Conservation (phyloP, 2,888 invertebrate genomes). For the Petrolisthes manimaculis region DNA sequence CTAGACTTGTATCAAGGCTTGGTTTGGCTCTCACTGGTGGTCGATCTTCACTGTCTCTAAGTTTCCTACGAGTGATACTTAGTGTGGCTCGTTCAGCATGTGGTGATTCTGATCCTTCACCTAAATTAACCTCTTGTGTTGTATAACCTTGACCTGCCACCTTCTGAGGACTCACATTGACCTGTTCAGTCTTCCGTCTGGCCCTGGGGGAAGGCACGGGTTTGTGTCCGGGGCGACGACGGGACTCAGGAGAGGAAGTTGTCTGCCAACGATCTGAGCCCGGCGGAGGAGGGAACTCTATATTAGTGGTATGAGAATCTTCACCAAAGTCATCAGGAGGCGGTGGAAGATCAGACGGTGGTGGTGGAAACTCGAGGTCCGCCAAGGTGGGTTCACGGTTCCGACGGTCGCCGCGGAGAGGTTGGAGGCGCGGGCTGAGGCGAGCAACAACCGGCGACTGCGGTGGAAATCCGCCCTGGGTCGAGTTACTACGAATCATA, state of each 20-base stretch:
- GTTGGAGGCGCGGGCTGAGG: conserved; percentile 76
- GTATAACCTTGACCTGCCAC: conserved; percentile 45
- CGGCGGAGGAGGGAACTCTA: conserved; percentile 66
- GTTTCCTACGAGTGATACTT: conserved; percentile 49
- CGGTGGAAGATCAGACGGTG: conserved; percentile 83
- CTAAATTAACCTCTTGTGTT: conserved; percentile 33
- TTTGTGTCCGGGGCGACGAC: conserved; percentile 45
- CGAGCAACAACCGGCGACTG: conserved; percentile 71
- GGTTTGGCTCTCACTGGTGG: conserved; percentile 67
- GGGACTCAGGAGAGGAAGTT: conserved; percentile 54
- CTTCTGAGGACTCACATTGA: conserved; percentile 46
- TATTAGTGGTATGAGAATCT: conserved; percentile 23
- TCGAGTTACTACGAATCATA: conserved; percentile 91
- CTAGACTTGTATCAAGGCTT: conserved; percentile 58
- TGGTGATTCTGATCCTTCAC: conserved; percentile 56
- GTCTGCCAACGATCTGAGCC: conserved; percentile 41
- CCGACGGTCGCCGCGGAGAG: conserved; percentile 70
- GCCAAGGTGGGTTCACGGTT: conserved; percentile 60
- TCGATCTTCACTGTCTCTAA: conserved; percentile 57
- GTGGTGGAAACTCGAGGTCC: conserved; percentile 87
- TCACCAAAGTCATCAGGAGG: conserved; percentile 71
- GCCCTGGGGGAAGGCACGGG: conserved; percentile 59
- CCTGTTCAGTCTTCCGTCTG: conserved; percentile 40
- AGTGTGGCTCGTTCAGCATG: conserved; percentile 55
- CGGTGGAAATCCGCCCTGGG: conserved; percentile 75